phyloP scores from a whole-genome alignment of 2,888 invertebrate species.

The Epinotia ramella region DNA sequence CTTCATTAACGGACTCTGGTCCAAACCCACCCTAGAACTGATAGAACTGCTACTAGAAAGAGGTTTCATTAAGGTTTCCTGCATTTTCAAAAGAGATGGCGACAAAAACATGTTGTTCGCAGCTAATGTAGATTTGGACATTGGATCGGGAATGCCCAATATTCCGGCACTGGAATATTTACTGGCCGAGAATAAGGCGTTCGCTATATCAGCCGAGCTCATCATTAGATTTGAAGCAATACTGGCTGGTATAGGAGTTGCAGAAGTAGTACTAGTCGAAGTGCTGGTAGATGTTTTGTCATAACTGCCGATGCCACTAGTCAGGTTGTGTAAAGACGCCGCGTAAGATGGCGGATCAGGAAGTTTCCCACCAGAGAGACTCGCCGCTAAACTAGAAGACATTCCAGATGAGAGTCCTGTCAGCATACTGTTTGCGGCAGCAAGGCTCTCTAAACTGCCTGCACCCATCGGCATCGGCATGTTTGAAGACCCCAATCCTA shows the following conservation, averaged over 20 bases:
- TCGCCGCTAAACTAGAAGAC: conserved; percentile 75
- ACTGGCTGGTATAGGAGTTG: conserved; percentile 80
- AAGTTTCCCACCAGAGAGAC: conserved; percentile 73
- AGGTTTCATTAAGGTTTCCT: conserved; percentile 86
- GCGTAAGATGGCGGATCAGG: conserved; percentile 81
- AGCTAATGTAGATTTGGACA: conserved; percentile 90
- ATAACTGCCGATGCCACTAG: conserved; percentile 72
- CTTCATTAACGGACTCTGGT: conserved; percentile 77
- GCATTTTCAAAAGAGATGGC: conserved; percentile 90
- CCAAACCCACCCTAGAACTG: conserved; percentile 75
- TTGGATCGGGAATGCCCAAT: conserved; percentile 89
- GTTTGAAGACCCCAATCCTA: conserved; percentile 76
- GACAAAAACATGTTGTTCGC: conserved; percentile 93
- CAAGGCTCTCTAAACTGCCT: conserved; percentile 77
- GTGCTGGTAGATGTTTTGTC: conserved; percentile 80
- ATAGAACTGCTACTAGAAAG: conserved; percentile 85
- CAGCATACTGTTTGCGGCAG: conserved; percentile 82
- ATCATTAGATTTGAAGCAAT: conserved; percentile 87
- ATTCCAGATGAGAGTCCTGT: conserved; percentile 75
- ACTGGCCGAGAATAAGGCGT: conserved; percentile 88
- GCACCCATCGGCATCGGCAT: conserved; percentile 75
- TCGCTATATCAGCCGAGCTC: conserved; percentile 87
- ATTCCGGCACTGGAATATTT: conserved; percentile 87
- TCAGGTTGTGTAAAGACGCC: conserved; percentile 76
- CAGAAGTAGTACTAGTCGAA: conserved; percentile 78